A percentile compares a stretch with the other conserved stretches of the same genome.
Evolutionary conservation across 2,113 vertebrate species (phyloP).

Genomic region (Emydocephalus ijimae): DNA sequence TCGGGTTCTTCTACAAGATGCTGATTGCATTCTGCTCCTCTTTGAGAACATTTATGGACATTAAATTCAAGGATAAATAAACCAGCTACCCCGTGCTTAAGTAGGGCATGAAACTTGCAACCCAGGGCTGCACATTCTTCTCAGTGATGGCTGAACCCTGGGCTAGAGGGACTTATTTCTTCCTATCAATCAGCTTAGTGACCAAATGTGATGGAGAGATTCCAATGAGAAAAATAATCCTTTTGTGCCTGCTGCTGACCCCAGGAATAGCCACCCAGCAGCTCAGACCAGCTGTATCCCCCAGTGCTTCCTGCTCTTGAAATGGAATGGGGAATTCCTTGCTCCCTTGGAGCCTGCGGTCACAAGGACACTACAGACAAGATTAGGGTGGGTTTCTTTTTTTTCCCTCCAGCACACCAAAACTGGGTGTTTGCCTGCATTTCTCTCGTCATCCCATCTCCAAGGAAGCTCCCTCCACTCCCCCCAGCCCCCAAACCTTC

Average conservation of each 20-base stretch:
- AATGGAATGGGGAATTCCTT: conserved; percentile 32
- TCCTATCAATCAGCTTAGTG: background rate
- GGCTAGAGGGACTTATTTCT: background rate
- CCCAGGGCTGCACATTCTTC: background rate
- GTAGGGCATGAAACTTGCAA: background rate
- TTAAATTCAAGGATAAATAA: background rate
- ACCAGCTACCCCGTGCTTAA: background rate
- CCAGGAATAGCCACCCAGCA: background rate
- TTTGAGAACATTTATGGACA: background rate
- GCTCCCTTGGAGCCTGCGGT: conserved; percentile 46
- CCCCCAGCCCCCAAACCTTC: conserved; percentile 22
- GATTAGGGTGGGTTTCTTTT: conserved; percentile 68
- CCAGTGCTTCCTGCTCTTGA: conserved; percentile 33
- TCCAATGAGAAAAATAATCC: background rate
- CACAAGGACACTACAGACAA: conserved; percentile 56
- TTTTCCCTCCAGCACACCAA: conserved; percentile 59
- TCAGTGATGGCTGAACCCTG: background rate
- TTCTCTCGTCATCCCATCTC: conserved; percentile 63
- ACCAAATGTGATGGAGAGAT: background rate
- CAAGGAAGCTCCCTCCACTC: conserved; percentile 61
- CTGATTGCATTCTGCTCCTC: background rate
- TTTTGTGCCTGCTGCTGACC: rapidly evolving
- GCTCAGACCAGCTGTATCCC: conserved; percentile 38
- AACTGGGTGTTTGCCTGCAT: conserved; percentile 63
- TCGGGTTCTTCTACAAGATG: background rate